Conservation (phyloP, 2,797 vertebrate species). For the Gorsachius magnificus region DNA sequence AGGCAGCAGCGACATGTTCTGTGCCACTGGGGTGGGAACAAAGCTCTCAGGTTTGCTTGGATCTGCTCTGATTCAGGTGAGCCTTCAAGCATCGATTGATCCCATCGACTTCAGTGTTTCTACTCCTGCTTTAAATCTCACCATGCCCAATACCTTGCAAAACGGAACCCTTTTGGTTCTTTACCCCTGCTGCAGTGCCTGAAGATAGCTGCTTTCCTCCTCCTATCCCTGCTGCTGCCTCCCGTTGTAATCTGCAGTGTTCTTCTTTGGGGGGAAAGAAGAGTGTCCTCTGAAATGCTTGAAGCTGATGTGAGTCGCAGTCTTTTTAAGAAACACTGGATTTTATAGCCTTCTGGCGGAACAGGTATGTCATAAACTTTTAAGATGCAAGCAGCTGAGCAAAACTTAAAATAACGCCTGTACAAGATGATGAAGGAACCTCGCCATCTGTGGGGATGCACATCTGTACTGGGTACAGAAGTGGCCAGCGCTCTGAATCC, state of each 20-base stretch:
- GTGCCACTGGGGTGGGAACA: neutral
- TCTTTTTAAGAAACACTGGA: neutral
- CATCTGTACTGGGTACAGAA: neutral
- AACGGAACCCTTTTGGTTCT: neutral
- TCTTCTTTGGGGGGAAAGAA: neutral
- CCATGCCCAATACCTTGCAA: fast-evolving
- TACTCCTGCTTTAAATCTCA: neutral
- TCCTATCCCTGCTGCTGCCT: neutral
- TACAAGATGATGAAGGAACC: neutral
- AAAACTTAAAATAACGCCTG: neutral
- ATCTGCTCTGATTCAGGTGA: neutral
- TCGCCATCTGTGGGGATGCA: neutral
- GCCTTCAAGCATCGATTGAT: neutral
- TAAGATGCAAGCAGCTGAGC: neutral
- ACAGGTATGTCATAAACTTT: neutral
- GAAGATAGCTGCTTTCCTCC: neutral
- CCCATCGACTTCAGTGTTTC: neutral
- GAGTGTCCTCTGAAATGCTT: neutral
- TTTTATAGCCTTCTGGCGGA: neutral
- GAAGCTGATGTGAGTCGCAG: neutral
- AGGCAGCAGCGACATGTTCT: neutral
- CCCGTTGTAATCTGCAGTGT: fast-evolving
- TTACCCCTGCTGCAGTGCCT: neutral
- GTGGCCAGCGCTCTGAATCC: neutral
- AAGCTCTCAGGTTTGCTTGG: fast-evolving